A percentile compares a stretch with the other conserved stretches of the same genome.
These are phyloP conservation scores for Spodoptera littoralis DNA, from an alignment of 2,888 invertebrate genomes.

Conservation along the genomic window DNA sequence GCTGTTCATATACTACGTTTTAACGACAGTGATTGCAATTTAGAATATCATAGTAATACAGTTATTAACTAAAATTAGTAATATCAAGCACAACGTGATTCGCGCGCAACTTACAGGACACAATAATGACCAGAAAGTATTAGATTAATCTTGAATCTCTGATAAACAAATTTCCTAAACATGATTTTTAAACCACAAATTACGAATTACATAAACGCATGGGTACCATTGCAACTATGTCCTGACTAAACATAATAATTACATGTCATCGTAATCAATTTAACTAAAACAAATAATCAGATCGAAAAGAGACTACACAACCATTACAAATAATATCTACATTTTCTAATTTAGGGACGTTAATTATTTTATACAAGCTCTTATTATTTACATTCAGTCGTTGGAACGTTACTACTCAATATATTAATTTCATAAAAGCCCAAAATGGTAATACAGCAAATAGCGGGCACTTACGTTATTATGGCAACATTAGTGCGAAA, in stretches of 20 bases:
- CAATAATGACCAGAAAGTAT: constrained; percentile 18
- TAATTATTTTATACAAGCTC: constrained; percentile 68
- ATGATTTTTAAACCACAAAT: constrained; percentile 71
- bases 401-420: constrained; percentile 61
- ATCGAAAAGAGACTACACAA: constrained; percentile 75
- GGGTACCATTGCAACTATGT: constrained; percentile 60
- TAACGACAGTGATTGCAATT: constrained; percentile 35
- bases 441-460: constrained; percentile 52
- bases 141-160: constrained; percentile 43
- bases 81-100: constrained; percentile 25
- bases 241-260: constrained; percentile 50
- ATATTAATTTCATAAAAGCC: constrained; percentile 57
- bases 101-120: constrained; percentile 2
- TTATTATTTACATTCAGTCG: constrained; percentile 79
- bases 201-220: constrained; percentile 52
- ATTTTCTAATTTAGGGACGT: constrained; percentile 64
- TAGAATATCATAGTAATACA: constrained; percentile 25
- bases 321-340: constrained; percentile 67
- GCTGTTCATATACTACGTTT: constrained; percentile 35
- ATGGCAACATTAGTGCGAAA: constrained; percentile 79
- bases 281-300: constrained; percentile 68
- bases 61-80: constrained; percentile 17
- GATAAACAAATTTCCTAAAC: constrained; percentile 50
- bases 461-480: constrained; percentile 71
- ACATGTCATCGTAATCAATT: constrained; percentile 42